Conservation (phyloP, 92 coral and sea anemone genomes). For the Umimayanthus chanpuru region DNA sequence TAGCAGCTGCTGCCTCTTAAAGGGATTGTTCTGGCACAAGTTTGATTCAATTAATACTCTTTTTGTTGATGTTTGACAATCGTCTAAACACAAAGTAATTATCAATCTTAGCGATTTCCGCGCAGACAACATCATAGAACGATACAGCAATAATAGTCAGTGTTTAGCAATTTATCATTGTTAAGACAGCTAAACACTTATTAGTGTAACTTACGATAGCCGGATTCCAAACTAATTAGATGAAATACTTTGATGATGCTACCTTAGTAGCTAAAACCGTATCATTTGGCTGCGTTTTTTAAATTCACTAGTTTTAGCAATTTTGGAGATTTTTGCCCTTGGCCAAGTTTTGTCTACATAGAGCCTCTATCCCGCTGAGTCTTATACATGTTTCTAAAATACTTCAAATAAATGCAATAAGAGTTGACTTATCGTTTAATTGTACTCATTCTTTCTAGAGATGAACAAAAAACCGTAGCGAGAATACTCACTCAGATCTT, state of each 20-base stretch:
- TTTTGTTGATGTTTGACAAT: not conserved
- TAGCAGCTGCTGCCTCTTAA: not conserved
- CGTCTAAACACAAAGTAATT: not conserved
- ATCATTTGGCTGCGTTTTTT: not conserved
- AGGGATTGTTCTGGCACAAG: not conserved
- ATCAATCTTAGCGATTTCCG: not conserved
- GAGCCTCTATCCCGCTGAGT: slow-evolving; percentile 18
- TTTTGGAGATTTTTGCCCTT: not conserved
- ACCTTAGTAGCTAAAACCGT: not conserved
- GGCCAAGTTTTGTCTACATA: slow-evolving; percentile 24
- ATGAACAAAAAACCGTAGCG: not conserved
- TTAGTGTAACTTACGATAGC: not conserved
- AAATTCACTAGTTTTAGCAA: not conserved
- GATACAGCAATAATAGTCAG: not conserved
- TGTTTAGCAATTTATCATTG: slow-evolving; percentile 46
- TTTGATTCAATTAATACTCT: not conserved
- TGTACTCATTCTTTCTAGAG: not conserved
- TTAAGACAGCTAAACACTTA: slow-evolving; percentile 21
- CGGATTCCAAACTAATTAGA: not conserved
- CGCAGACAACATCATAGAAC: not conserved
- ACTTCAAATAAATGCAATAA: not conserved
- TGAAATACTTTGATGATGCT: not conserved
- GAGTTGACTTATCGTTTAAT: not conserved
- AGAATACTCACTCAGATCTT: not conserved
- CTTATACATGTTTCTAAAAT: not conserved